Evolutionary conservation across 2,888 invertebrate genomes (phyloP).

Genomic region (Nezara viridula): DNA sequence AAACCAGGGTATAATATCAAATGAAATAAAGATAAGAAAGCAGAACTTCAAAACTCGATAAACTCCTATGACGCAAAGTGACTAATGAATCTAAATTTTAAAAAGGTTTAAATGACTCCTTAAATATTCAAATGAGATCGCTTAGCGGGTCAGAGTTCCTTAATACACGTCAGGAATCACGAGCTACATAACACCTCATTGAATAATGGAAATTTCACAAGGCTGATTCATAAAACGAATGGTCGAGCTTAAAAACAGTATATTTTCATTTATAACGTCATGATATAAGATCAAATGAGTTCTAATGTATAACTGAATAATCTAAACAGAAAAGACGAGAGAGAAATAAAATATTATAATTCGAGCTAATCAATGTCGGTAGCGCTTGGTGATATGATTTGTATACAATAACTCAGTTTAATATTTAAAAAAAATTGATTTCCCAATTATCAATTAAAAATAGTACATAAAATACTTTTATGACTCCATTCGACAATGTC

Average conservation of each 20-base stretch:
- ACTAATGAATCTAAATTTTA: background rate
- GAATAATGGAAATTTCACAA: background rate
- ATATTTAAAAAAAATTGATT: too few species aligned
- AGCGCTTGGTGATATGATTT: too few species aligned
- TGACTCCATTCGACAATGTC: too few species aligned
- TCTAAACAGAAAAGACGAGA: background rate
- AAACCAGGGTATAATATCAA: too few species aligned
- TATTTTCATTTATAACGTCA: background rate
- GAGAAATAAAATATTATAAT: background rate
- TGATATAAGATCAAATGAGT: background rate
- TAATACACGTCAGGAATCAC: background rate
- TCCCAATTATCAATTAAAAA: too few species aligned
- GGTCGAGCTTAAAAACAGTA: background rate
- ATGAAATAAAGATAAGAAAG: too few species aligned
- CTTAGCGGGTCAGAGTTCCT: background rate
- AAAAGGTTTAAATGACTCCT: background rate
- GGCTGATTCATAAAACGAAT: background rate
- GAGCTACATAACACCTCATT: background rate
- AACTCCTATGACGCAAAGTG: background rate
- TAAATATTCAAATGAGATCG: too few species aligned
- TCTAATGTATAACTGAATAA: background rate
- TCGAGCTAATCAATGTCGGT: background rate
- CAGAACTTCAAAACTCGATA: background rate
- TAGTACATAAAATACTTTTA: too few species aligned
- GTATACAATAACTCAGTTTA: too few species aligned